These are phyloP conservation scores for Acanthosoma haemorrhoidale DNA, from an alignment of 2,888 invertebrate genomes.

Conservation along the genomic window DNA sequence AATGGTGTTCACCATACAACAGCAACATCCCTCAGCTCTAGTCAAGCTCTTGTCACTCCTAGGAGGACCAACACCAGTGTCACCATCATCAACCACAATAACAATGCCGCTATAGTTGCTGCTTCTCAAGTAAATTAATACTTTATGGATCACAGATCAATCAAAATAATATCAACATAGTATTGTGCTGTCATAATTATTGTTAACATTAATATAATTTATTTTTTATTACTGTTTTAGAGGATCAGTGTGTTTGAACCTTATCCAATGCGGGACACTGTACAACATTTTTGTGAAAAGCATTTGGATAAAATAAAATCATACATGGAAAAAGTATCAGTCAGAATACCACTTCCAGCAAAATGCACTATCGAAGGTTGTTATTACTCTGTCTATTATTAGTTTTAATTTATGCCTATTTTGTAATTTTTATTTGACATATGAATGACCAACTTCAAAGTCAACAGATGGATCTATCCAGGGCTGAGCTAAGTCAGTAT, in stretches of 20 bases:
- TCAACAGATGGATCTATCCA: no score
- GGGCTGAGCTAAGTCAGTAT: no score
- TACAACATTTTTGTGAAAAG: slow-evolving; percentile 94
- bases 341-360: slow-evolving; percentile 81
- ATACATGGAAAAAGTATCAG: slow-evolving; percentile 82
- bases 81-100: slow-evolving; percentile 61
- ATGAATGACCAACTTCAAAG: no score
- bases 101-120: slow-evolving; percentile 42
- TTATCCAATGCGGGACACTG: slow-evolving; percentile 84
- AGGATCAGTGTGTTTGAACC: slow-evolving; percentile 83
- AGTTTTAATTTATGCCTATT: slow-evolving; percentile 11
- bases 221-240: slow-evolving; percentile 45
- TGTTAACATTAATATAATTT: no score
- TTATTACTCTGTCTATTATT: slow-evolving; percentile 42
- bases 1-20: slow-evolving; percentile 32
- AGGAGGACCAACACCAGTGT: slow-evolving; percentile 61
- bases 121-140: slow-evolving; percentile 42
- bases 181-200: no score
- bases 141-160: background rate
- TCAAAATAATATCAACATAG: no score
- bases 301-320: slow-evolving; percentile 85
- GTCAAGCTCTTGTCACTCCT: slow-evolving; percentile 39
- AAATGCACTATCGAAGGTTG: slow-evolving; percentile 91
- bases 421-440: no score
- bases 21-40: slow-evolving; percentile 34